Percentiles rank a stretch among this genome's conserved stretches.
Evolutionary conservation across 2,888 invertebrate species (phyloP).

Genomic region (Drosophila basisetae): DNA sequence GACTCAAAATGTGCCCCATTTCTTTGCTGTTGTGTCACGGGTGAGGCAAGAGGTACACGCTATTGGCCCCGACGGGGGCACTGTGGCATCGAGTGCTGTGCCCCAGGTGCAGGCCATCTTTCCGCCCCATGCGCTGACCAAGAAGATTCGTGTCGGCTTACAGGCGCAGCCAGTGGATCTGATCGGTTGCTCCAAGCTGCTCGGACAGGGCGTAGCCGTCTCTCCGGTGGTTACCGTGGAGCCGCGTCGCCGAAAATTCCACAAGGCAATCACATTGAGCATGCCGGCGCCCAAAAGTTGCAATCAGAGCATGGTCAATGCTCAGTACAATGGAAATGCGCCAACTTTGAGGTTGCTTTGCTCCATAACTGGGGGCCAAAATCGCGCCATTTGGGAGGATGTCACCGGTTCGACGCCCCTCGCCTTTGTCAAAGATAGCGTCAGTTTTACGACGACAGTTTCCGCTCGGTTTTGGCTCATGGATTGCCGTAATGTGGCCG

Average conservation of each 20-base stretch:
- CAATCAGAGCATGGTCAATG: constrained; percentile 91
- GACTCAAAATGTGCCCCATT: constrained; percentile 99
- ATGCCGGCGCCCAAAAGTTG: constrained; percentile 93
- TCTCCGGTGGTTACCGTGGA: constrained; percentile 99
- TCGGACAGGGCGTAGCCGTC: constrained; percentile 98
- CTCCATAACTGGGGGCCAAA: constrained; percentile 98
- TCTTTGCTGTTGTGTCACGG: constrained; percentile 97
- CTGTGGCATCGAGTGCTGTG: constrained; percentile 96
- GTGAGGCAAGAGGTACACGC: constrained; percentile 98
- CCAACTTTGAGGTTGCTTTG: constrained; percentile 96
- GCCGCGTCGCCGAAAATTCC: constrained; percentile 98
- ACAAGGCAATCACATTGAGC: constrained; percentile 98
- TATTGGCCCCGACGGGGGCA: constrained; percentile 98
- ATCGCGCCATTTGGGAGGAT: constrained; percentile 99
- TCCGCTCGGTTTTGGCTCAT: constrained; percentile 99
- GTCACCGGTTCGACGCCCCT: constrained; percentile 99
- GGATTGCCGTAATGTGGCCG: constrained; percentile 97
- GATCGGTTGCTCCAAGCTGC: constrained; percentile 93
- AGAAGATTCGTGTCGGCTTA: constrained; percentile 98
- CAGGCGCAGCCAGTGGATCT: constrained; percentile 97
- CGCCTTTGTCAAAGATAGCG: constrained; percentile 97
- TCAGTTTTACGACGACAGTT: constrained; percentile 99
- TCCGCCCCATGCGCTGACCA: constrained; percentile 98
- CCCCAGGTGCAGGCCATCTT: constrained; percentile 94
- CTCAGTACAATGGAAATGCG: constrained; percentile 92